Evolutionary conservation across 2,797 vertebrate genomes (phyloP), one percentile per base, ranked within the genome.

Genomic region (Peromyscus attwateri): DNA sequence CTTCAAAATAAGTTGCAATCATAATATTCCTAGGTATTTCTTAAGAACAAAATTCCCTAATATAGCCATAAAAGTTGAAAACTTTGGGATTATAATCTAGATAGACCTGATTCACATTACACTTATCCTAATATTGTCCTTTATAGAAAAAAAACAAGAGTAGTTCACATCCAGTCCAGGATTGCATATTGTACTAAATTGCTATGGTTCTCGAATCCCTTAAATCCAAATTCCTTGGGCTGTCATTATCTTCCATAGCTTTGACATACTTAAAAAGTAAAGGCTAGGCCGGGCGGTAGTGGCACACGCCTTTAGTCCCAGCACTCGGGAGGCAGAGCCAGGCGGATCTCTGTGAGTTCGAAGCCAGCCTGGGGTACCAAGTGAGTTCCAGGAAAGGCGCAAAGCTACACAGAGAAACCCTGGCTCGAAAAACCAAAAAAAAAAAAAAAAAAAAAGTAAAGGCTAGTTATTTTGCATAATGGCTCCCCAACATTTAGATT

Each of bases 41-140:
- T 87, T 77, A 91, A 91, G n/a, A 93, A 93, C 19, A 70, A 92
- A 29, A 94, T 76, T 88, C 34, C 55, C 57, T 62, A 92, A 79
- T 60, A 60, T 81, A 94, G 83, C 43, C 6, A 88, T 57, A 76
- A 96, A 97, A 97, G 77, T 52, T 46, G 62, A 70, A 37, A 95
- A 91, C 84, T 75, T 96, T 25, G n/a, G 11, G 57, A 92, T 27
- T 92, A 89, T 55, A 83, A 90, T 76, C 21, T 94, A 95, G 66
- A 91, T 17, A 95, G 43, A 92, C 40, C 29, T 95, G 89, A 96
- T 64, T 93, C 19, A 57, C 55, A 64, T 49, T 87, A 29, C 29
- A 87, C 40, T 95, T 90, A 91, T 62, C 34, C 37, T 25, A 94
- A 87, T 87, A 87, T 6, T 49, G 2, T 89, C 31, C 21, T 92